Base-by-base conservation (phyloP, 2,113 vertebrate genomes). In the Siniperca chuatsi region DNA sequence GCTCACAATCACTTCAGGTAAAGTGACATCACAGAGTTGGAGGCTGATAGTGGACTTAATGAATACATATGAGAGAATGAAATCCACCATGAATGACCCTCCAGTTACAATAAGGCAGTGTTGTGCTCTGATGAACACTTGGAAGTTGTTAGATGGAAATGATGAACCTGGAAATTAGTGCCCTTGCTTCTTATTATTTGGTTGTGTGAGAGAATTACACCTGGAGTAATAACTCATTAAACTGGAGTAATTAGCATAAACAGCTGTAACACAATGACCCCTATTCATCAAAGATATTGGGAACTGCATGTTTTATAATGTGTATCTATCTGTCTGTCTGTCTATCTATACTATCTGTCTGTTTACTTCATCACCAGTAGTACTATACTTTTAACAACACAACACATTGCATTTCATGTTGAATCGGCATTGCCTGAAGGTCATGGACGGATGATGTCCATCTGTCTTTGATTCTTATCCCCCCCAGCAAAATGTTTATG, bases 231-330 rank as follows among this genome's bases (percentile, higher is more conserved):
- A 94, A 93, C 91, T 93, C 92, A 92, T 93, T 94, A 93, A 94
- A 94, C 85, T 66, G 79, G 87, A 87, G 90, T 92, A 94, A 96
- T 95, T 95, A 94, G 93, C 91, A 93, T 84, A 88, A 92, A 91
- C 94, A 94, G 91, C 92, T 93, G 92, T 93, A 93, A 92, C 91
- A 92, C 87, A 78, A 90, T 95, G 93, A 95, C 93, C 92, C 92
- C 89, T 89, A 92, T 95, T 95, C 88, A 92, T 95, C 92, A 94
- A 91, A 87, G 73, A 90, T 93, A 92, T 93, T 90, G 78, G 74
- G 74, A 90, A 80, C 78, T 81, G 77, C 73, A 62, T 84, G 82
- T 92, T 93, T 91, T 83, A 91, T 91, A 92, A 77, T 79, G 29
- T 79, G 37, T 77, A 55, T 80, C 46, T 86, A 60, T 92, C 75